Base-by-base conservation (phyloP, 2,888 invertebrate genomes). In the Nephrotoma guestfalica region DNA sequence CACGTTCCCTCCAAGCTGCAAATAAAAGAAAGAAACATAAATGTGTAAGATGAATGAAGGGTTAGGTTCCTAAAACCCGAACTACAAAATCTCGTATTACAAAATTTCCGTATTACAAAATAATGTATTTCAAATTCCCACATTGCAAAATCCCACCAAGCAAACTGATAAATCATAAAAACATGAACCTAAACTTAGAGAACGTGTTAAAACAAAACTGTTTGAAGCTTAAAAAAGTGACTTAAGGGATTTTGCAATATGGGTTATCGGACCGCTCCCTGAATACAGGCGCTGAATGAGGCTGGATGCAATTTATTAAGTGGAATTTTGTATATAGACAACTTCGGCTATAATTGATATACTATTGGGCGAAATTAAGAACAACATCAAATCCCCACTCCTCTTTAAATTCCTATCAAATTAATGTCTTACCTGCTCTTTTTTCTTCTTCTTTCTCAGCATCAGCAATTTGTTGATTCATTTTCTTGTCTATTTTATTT, bases 381-480 rank as follows among this genome's bases (percentile, higher is more conserved):
- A 30, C 51, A 57, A 71, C 71, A 18, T 30, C 7, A 71, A 57
- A 57, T 15, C 51, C 51, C 47, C 47, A 15, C 30, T 30, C 15
- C 51, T 57, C 15, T 57, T 15, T 57, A 57, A 86, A 51, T 83
- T 5, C n/a, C 15, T 84, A 41, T 84, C 41, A 84, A 15, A 15
- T n/a, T 71, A 30, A 71, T 71, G 9, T 7, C 84, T 87, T 87
- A 88, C 88, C 87, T 47, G 88, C 87, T 42, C 88, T 86, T 87
- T 87, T 89, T 86, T 89, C 89, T 4, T 88, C 88, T 71, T 88
- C 87, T 86, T 86, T 71, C 87, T 86, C 47, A 89, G 88, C 15
- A 92, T 91, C 86, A 91, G 90, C 41, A 92, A 91, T 30, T 13
- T 57, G 30, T 57, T 57, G 51, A 43, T 57, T 92, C 91, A 86